These are phyloP conservation scores for Pseudococcus jackbeardsleyi DNA, from an alignment of 2,888 invertebrate species.

Conservation along the genomic window DNA sequence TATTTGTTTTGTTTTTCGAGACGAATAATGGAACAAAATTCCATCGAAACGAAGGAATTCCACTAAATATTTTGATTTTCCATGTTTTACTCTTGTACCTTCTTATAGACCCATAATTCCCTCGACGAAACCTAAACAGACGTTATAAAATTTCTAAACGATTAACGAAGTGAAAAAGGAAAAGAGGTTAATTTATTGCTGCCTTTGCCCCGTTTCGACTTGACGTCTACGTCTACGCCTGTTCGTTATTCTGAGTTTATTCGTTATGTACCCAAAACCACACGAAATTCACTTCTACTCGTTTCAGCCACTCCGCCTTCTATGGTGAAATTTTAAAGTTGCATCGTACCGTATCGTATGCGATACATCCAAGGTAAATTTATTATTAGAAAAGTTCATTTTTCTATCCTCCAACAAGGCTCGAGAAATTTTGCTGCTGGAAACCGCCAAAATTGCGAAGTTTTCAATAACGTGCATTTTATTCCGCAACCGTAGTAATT, in stretches of 20 bases:
- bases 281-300: neutral
- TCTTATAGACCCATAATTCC: neutral
- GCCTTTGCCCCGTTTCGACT: neutral
- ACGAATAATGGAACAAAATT: neutral
- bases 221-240: neutral
- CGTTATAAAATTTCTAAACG: neutral
- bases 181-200: neutral
- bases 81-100: neutral
- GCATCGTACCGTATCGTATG: neutral
- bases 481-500: neutral
- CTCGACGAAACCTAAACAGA: neutral
- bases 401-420: neutral
- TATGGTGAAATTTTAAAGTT: neutral
- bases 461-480: neutral
- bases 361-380: constrained; percentile 1
- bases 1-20: neutral
- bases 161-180: neutral
- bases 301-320: neutral
- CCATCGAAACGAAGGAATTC: neutral
- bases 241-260: neutral
- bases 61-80: neutral
- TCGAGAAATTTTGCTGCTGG: neutral
- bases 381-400: constrained; percentile 7
- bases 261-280: neutral
- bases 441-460: neutral